Conservation (phyloP, 2,888 invertebrate genomes). For the Synergus japonicus region DNA sequence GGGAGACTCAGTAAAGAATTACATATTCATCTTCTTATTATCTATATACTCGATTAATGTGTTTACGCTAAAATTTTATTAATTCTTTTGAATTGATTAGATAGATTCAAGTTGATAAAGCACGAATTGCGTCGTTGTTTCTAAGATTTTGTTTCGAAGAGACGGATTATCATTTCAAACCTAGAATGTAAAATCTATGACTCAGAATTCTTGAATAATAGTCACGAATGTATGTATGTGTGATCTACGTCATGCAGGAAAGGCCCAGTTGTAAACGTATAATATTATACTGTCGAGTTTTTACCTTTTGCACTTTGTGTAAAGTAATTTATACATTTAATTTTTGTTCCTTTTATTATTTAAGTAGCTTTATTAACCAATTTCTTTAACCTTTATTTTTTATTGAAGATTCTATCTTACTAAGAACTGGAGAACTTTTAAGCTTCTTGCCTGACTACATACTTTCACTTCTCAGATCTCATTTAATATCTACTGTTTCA, state of each 20-base stretch:
- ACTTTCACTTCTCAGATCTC: neutral
- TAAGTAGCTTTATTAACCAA: neutral
- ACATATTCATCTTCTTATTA: neutral
- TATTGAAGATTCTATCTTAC: neutral
- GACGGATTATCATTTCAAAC: neutral
- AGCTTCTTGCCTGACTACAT: neutral
- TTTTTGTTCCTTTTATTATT: neutral
- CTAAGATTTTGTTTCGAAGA: neutral
- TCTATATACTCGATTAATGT: neutral
- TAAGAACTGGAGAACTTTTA: neutral
- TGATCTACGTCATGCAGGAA: neutral
- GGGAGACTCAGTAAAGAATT: neutral
- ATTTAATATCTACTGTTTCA: neutral
- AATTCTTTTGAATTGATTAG: neutral
- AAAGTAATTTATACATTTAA: neutral
- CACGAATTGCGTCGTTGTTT: neutral
- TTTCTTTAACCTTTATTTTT: neutral
- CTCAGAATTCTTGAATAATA: neutral
- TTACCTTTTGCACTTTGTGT: neutral
- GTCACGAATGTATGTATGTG: neutral
- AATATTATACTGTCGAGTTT: neutral
- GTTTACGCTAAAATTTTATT: neutral
- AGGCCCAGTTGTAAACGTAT: neutral
- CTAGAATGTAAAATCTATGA: neutral
- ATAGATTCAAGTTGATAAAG: slow-evolving; percentile 5